These are phyloP conservation scores for Bradypodion pumilum DNA, from an alignment of 2,797 vertebrate species.

Conservation along the genomic window DNA sequence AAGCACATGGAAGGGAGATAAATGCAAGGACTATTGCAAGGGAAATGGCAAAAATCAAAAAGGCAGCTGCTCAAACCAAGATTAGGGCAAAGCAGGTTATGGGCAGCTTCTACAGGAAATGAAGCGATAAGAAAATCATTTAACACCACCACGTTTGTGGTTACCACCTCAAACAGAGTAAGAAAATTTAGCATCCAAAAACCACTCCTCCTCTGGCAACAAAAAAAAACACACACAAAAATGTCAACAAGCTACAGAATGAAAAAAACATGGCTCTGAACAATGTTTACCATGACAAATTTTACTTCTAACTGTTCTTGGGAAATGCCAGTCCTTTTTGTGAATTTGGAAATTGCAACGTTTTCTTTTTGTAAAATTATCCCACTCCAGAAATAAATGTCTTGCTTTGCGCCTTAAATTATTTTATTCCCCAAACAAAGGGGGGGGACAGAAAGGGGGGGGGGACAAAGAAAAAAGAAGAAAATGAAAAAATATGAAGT, in stretches of 20 bases:
- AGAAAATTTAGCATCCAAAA: not conserved
- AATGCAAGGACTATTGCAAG: slow-evolving; percentile 41
- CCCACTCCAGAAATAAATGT: not conserved
- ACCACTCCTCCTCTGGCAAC: no score
- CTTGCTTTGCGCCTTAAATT: not conserved
- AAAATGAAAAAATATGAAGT: not conserved
- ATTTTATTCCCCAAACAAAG: not conserved
- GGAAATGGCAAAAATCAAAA: slow-evolving; percentile 42
- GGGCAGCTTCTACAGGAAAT: not conserved
- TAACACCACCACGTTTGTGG: not conserved
- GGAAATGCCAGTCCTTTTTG: not conserved
- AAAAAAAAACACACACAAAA: no score
- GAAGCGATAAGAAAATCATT: not conserved
- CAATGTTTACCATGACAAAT: not conserved
- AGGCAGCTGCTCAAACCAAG: not conserved
- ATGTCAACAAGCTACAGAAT: not conserved
- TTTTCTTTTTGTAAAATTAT: not conserved
- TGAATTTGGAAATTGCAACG: not conserved
- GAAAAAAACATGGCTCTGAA: not conserved
- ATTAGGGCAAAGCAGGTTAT: not conserved
- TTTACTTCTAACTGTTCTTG: not conserved
- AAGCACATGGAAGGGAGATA: slow-evolving; percentile 45
- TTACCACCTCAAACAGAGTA: not conserved
- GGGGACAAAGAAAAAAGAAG: no score
- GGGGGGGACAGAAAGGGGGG: no score